Percentiles rank a stretch among this genome's conserved stretches.
Evolutionary conservation across 2,888 invertebrate genomes (phyloP).

Genomic region (Andrena marginata): DNA sequence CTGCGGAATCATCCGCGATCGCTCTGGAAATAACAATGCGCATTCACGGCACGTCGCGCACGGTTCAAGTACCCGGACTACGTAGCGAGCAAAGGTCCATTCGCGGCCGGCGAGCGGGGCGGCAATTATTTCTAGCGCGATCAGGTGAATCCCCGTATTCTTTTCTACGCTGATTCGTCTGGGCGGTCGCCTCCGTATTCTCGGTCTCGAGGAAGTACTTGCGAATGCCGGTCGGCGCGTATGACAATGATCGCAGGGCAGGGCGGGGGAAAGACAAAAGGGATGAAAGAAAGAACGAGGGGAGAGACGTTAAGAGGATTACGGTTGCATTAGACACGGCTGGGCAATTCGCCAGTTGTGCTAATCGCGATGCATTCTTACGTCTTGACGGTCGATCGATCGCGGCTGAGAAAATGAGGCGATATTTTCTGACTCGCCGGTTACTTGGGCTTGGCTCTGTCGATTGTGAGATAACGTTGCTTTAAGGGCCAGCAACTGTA

Average conservation of each 20-base stretch:
- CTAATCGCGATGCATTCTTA: slow-evolving; percentile 71
- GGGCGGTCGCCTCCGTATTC: neutral
- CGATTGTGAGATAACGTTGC: neutral
- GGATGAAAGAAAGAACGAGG: slow-evolving; percentile 13
- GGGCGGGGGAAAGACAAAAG: slow-evolving; percentile 25
- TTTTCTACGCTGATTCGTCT: neutral
- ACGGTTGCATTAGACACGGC: slow-evolving; percentile 57
- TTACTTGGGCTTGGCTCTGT: neutral
- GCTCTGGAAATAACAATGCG: slow-evolving; percentile 29
- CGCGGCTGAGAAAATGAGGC: slow-evolving; percentile 52
- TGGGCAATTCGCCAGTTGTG: slow-evolving; percentile 65
- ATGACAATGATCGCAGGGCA: slow-evolving; percentile 12
- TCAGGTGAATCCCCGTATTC: too few species aligned
- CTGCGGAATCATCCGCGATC: slow-evolving; percentile 28
- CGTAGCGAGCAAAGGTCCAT: neutral
- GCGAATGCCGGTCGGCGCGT: neutral
- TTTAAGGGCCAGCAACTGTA: neutral
- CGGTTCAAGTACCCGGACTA: slow-evolving; percentile 14
- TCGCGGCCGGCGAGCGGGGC: neutral
- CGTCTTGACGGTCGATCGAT: slow-evolving; percentile 64
- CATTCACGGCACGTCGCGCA: slow-evolving; percentile 24
- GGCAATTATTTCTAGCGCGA: too few species aligned
- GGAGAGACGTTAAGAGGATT: slow-evolving; percentile 55
- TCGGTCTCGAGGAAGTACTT: neutral
- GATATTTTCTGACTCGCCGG: slow-evolving; percentile 36